A percentile compares a stretch with the other conserved stretches of the same genome.
These are phyloP conservation scores for Heliothis peltigera DNA, from an alignment of 2,888 invertebrate species.

Conservation along the genomic window DNA sequence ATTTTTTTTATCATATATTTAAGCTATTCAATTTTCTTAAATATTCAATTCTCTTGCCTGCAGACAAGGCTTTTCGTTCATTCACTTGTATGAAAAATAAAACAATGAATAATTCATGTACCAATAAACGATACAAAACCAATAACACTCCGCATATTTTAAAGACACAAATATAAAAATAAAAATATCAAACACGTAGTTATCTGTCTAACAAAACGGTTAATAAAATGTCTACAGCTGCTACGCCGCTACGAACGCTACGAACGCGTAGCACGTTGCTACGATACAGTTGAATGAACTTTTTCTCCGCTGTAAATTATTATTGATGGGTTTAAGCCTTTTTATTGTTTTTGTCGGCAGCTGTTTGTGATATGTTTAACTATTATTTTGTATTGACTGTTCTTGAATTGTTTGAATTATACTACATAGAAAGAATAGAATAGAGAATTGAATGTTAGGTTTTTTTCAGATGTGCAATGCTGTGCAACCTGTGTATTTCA, in stretches of 20 bases:
- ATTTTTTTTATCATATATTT: too few species aligned
- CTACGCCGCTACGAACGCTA: constrained; percentile 66
- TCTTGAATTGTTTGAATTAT: neutral
- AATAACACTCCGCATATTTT: constrained; percentile 40
- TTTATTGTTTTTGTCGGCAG: constrained; percentile 19
- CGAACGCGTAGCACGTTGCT: constrained; percentile 68
- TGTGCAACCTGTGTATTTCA: too few species aligned
- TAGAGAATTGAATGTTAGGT: too few species aligned
- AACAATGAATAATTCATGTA: neutral
- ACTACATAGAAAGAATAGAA: too few species aligned
- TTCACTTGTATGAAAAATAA: neutral
- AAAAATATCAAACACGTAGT: constrained; percentile 62
- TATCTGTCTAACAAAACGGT: constrained; percentile 70
- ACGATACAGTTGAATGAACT: constrained; percentile 69
- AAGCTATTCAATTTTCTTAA: too few species aligned
- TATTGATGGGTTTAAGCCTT: constrained; percentile 41
- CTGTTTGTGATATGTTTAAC: constrained; percentile 15
- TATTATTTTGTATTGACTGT: constrained; percentile 11
- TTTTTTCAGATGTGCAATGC: too few species aligned
- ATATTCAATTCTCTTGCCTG: too few species aligned
- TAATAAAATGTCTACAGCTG: constrained; percentile 75
- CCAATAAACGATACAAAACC: constrained; percentile 25
- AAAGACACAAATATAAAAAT: constrained; percentile 44
- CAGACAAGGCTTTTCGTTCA: too few species aligned
- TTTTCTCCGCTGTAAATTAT: constrained; percentile 57